phyloP scores from a whole-genome alignment of 2,888 invertebrate species.

The Cryptus viduatorius region DNA sequence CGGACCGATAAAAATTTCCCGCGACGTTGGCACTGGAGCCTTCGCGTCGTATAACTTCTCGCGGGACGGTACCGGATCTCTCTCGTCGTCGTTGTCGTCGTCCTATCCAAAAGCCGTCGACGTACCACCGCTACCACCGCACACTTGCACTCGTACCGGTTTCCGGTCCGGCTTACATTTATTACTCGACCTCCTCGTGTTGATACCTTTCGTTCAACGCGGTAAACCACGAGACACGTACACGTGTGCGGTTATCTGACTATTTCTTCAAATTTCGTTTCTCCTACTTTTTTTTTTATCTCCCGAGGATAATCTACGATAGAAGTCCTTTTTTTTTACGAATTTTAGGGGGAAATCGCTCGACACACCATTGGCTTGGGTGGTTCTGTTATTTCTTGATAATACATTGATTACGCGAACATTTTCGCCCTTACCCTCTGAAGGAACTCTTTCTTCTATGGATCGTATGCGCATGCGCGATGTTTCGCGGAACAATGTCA shows the following conservation, averaged over 20 bases:
- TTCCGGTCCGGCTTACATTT: slow-evolving; percentile 61
- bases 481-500: background rate
- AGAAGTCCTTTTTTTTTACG: too few species aligned
- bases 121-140: background rate
- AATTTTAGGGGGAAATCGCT: too few species aligned
- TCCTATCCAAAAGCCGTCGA: background rate
- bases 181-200: slow-evolving; percentile 45
- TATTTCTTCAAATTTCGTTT: background rate
- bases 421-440: slow-evolving; percentile 1
- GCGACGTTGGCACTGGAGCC: slow-evolving; percentile 14
- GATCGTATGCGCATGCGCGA: background rate
- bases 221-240: background rate
- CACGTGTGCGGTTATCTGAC: background rate
- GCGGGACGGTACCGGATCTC: background rate
- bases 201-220: slow-evolving; percentile 8
- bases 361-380: too few species aligned
- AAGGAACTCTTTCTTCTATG: background rate
- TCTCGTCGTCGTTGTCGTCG: background rate
- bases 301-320: too few species aligned
- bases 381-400: too few species aligned
- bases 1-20: slow-evolving; percentile 33
- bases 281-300: background rate
- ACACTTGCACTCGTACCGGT: slow-evolving; percentile 6
- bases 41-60: slow-evolving; percentile 22
- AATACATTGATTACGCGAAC: background rate